Percentiles rank a stretch among this genome's conserved stretches.
These are phyloP conservation scores for Pantherophis guttatus DNA, from an alignment of 2,113 vertebrate genomes.

Conservation along the genomic window DNA sequence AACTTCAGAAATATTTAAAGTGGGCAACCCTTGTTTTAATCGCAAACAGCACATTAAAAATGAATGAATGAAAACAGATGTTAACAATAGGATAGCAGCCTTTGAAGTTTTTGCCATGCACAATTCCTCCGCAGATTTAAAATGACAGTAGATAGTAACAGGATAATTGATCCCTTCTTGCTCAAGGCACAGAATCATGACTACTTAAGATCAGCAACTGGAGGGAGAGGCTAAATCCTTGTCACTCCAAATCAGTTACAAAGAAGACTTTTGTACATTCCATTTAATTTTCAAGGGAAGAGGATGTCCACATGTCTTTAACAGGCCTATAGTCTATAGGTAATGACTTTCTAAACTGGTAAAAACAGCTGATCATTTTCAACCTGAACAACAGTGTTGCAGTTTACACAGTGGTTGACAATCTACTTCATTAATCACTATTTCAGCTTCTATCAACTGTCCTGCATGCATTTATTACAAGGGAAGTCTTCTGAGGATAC, in stretches of 20 bases:
- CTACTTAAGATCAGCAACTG: constrained; percentile 65
- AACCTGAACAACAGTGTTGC: not conserved
- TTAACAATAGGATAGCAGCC: constrained; percentile 68
- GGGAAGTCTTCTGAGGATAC: not conserved
- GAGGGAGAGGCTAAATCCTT: constrained; percentile 65
- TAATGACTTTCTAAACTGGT: not conserved
- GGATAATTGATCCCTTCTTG: constrained; percentile 72
- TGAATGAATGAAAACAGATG: constrained; percentile 61
- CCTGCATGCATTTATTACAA: not conserved
- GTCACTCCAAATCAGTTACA: constrained; percentile 66
- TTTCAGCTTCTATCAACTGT: not conserved
- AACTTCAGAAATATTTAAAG: constrained; percentile 50
- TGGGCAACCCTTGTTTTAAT: constrained; percentile 58
- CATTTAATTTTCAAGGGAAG: constrained; percentile 29
- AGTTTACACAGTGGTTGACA: not conserved
- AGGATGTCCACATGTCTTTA: constrained; percentile 2
- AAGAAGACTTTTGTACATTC: constrained; percentile 52
- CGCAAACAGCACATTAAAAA: constrained; percentile 58
- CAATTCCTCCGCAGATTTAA: constrained; percentile 70
- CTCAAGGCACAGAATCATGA: constrained; percentile 66
- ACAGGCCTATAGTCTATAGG: not conserved
- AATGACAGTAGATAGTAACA: constrained; percentile 69
- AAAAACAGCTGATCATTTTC: not conserved
- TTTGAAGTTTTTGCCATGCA: constrained; percentile 66
- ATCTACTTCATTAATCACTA: not conserved